Evolutionary conservation across 1,140 invertebrate species (phyloP).

Genomic region (Neuroterus valhalla): DNA sequence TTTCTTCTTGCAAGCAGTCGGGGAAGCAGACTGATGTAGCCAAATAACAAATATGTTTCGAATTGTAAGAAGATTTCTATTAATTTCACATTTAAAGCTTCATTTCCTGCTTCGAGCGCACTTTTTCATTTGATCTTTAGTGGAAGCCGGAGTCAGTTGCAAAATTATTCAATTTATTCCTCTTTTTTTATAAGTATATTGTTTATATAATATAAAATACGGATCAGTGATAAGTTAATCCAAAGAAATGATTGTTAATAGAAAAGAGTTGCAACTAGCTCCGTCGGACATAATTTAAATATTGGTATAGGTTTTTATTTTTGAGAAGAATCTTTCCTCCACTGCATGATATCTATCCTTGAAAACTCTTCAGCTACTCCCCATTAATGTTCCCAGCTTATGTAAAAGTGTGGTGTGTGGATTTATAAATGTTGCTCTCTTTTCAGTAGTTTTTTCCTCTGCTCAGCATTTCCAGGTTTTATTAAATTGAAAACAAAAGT

Average conservation of each 20-base stretch:
- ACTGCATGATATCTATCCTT: no score
- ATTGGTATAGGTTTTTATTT: no score
- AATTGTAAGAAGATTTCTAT: constrained; percentile 71
- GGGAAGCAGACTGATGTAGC: constrained; percentile 72
- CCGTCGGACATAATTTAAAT: no score
- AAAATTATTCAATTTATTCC: not conserved
- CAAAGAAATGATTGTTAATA: no score
- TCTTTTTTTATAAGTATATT: not conserved
- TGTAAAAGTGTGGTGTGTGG: not conserved
- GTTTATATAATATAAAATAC: not conserved
- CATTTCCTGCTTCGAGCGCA: constrained; percentile 14
- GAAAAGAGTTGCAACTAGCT: no score
- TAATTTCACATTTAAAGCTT: constrained; percentile 46
- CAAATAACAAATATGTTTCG: constrained; percentile 72
- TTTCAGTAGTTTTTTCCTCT: not conserved
- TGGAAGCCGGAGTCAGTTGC: constrained; percentile 7
- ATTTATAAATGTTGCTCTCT: not conserved
- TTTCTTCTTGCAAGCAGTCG: constrained; percentile 72
- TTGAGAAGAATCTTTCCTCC: no score
- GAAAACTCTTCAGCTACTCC: no score
- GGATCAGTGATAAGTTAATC: no score
- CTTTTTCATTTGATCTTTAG: constrained; percentile 25
- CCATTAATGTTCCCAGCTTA: not conserved
- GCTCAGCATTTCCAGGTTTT: not conserved
- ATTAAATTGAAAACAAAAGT: not conserved